Evolutionary conservation across 2,888 invertebrate genomes (phyloP).

Genomic region (Autographa pulchrina): DNA sequence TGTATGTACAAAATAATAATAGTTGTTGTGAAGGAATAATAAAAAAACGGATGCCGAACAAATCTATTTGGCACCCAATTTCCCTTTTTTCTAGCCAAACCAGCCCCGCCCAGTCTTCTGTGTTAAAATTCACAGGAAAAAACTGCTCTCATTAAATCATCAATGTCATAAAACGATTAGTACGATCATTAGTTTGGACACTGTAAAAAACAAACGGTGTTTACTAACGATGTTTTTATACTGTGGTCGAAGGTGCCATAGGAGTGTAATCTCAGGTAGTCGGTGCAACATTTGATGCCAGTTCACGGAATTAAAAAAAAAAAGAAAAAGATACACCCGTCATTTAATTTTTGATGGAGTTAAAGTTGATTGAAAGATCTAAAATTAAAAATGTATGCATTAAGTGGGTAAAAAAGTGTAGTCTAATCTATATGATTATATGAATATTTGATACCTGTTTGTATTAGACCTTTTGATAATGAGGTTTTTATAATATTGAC

Average conservation of each 20-base stretch:
- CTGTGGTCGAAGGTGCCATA: slow-evolving; percentile 73
- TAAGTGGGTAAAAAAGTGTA: slow-evolving; percentile 51
- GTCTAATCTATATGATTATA: slow-evolving; percentile 54
- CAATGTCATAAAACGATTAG: slow-evolving; percentile 85
- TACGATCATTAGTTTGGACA: slow-evolving; percentile 69
- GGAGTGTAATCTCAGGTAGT: slow-evolving; percentile 64
- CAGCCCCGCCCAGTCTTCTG: slow-evolving; percentile 40
- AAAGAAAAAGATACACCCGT: slow-evolving; percentile 59
- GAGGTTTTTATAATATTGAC: slow-evolving; percentile 34
- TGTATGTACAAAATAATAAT: slow-evolving; percentile 7
- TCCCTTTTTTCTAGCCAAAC: slow-evolving; percentile 32
- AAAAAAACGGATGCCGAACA: slow-evolving; percentile 13
- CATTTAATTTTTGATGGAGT: slow-evolving; percentile 68
- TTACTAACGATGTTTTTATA: slow-evolving; percentile 84
- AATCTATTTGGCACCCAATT: slow-evolving; percentile 36
- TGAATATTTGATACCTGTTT: slow-evolving; percentile 41
- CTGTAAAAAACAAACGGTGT: slow-evolving; percentile 72
- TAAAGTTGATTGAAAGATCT: slow-evolving; percentile 71
- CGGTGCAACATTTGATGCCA: slow-evolving; percentile 46
- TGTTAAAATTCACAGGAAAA: slow-evolving; percentile 64
- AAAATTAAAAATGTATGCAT: slow-evolving; percentile 54
- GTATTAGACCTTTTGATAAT: slow-evolving; percentile 44
- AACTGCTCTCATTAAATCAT: slow-evolving; percentile 75
- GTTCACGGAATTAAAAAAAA: slow-evolving; percentile 62
- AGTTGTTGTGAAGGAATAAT: neutral